Evolutionary conservation across 2,888 invertebrate genomes (phyloP).

Genomic region (Andrena marginata): DNA sequence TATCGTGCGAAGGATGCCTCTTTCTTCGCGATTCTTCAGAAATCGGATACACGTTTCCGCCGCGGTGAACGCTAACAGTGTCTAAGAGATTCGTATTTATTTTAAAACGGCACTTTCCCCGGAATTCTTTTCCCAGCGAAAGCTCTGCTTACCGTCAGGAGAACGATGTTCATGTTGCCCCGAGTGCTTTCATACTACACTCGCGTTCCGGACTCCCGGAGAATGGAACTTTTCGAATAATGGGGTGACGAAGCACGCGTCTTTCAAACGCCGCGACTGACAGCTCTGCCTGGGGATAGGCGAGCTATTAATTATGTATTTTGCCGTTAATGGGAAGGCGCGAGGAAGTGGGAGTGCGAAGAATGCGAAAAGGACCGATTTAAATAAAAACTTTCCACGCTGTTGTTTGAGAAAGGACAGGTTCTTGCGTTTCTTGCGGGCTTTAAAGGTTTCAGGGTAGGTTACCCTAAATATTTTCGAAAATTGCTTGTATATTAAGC

Average conservation of each 20-base stretch:
- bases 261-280: slow-evolving; percentile 37
- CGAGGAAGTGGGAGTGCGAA: background rate
- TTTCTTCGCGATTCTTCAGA: slow-evolving; percentile 41
- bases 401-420: too few relatives aligned
- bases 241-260: slow-evolving; percentile 19
- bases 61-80: slow-evolving; percentile 29
- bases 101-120: background rate
- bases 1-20: slow-evolving; percentile 1
- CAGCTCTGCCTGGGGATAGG: slow-evolving; percentile 17
- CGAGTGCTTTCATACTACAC: background rate
- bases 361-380: background rate
- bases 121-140: background rate
- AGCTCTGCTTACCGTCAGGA: slow-evolving; percentile 23
- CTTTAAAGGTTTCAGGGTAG: too few relatives aligned
- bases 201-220: background rate
- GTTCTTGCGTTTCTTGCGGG: too few relatives aligned
- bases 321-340: background rate
- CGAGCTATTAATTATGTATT: background rate
- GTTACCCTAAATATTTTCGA: too few relatives aligned
- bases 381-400: too few relatives aligned
- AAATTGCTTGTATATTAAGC: too few relatives aligned
- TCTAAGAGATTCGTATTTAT: slow-evolving; percentile 44
- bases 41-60: slow-evolving; percentile 64
- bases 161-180: slow-evolving; percentile 41
- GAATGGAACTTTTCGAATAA: background rate